phyloP scores from a whole-genome alignment of 2,888 invertebrate species.

The Poecilobothrus nobilitatus region DNA sequence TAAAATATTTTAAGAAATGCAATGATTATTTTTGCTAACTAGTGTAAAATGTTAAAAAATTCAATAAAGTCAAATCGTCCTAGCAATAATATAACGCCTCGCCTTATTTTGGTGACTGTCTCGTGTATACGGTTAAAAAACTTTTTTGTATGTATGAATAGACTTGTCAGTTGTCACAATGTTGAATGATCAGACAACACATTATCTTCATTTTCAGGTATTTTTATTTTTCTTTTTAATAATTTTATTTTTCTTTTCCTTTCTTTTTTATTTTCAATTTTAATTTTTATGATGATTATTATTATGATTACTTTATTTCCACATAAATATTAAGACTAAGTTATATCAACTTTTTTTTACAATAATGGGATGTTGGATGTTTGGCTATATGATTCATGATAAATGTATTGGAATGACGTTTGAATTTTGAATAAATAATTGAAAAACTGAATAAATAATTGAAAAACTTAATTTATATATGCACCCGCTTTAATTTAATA shows the following conservation, averaged over 20 bases:
- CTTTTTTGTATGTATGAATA: neutral
- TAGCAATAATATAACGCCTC: neutral
- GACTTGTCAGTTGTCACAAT: slow-evolving; percentile 3
- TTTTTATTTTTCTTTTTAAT: neutral
- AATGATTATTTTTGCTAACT: neutral
- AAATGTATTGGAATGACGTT: neutral
- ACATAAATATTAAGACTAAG: slow-evolving; percentile 1
- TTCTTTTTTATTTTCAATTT: neutral
- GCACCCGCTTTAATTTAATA: neutral
- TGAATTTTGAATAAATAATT: neutral
- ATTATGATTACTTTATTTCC: neutral
- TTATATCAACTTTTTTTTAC: neutral
- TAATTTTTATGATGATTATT: neutral
- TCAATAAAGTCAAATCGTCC: neutral
- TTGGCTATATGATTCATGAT: neutral
- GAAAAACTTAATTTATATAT: neutral
- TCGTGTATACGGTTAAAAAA: neutral
- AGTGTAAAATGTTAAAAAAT: neutral
- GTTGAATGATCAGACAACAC: slow-evolving; percentile 6
- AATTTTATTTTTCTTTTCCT: neutral
- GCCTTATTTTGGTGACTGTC: neutral
- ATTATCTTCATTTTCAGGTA: slow-evolving; percentile 1
- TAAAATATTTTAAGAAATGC: neutral
- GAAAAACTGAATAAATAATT: no score
- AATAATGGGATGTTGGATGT: neutral